A percentile compares a stretch with the other conserved stretches of the same genome.
Conservation (phyloP, 2,113 vertebrate genomes). For the Muntiacus muntjak region DNA sequence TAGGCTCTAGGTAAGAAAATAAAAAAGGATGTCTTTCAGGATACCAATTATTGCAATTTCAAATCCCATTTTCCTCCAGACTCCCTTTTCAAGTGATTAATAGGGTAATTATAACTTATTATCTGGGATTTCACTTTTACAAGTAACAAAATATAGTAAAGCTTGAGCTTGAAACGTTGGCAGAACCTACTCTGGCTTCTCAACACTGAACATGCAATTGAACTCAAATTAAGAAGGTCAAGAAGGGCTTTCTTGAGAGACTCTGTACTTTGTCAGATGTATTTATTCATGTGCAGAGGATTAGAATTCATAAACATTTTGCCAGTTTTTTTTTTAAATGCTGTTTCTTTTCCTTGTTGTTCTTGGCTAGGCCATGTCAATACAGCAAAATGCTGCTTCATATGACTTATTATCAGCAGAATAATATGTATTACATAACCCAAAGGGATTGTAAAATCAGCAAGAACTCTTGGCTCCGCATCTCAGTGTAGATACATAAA, state of each 20-base stretch:
- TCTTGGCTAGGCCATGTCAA: slow-evolving; percentile 80
- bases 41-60: slow-evolving; percentile 74
- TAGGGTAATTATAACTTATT: slow-evolving; percentile 83
- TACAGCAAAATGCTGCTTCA: slow-evolving; percentile 71
- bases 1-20: slow-evolving; percentile 47
- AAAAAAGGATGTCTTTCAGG: slow-evolving; percentile 51
- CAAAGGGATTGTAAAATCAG: slow-evolving; percentile 52
- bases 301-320: slow-evolving; percentile 89
- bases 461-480: slow-evolving; percentile 15
- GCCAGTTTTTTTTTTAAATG: slow-evolving; percentile 77
- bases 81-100: slow-evolving; percentile 81
- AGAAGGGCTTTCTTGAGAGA: slow-evolving; percentile 76
- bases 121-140: slow-evolving; percentile 77
- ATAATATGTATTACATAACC: slow-evolving; percentile 64
- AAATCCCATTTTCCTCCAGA: slow-evolving; percentile 69
- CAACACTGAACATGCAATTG: slow-evolving; percentile 78
- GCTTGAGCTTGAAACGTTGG: slow-evolving; percentile 65
- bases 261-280: slow-evolving; percentile 87
- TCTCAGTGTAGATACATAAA: slow-evolving; percentile 32
- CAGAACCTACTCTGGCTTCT: slow-evolving; percentile 71
- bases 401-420: slow-evolving; percentile 75
- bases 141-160: slow-evolving; percentile 69
- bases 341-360: slow-evolving; percentile 80
- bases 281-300: slow-evolving; percentile 89
- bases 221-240: slow-evolving; percentile 86